Evolutionary conservation across 1,140 invertebrate genomes (phyloP).

Genomic region (Trialeurodes vaporariorum): DNA sequence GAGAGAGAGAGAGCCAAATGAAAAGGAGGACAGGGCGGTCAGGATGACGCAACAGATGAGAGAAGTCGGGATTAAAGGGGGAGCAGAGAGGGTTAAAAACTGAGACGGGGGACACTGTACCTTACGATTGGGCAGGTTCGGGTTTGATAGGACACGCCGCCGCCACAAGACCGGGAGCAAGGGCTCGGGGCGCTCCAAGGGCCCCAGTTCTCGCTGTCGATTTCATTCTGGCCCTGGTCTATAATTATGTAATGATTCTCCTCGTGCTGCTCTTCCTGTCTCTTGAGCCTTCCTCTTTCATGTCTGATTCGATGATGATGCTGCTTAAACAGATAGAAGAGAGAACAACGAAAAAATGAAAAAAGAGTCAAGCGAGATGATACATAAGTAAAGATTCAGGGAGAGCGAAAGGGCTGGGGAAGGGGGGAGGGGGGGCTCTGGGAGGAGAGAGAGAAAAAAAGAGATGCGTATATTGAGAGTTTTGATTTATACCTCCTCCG

Average conservation of each 20-base stretch:
- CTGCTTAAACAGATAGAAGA: too few species aligned
- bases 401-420: too few species aligned
- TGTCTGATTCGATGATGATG: not conserved
- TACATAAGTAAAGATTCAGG: too few species aligned
- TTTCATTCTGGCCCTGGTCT: not conserved
- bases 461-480: too few species aligned
- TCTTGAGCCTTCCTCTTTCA: not conserved
- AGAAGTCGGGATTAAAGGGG: conserved; percentile 3
- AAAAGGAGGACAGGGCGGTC: conserved; percentile 11
- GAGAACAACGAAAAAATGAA: too few species aligned
- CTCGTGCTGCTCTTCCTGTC: not conserved
- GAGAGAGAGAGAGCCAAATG: not conserved
- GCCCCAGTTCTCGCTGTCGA: conserved; percentile 41
- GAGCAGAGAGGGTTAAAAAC: conserved; percentile 15
- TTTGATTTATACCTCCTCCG: too few species aligned
- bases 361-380: too few species aligned
- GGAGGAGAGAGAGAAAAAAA: too few species aligned
- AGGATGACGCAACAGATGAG: conserved; percentile 27
- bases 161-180: conserved; percentile 78
- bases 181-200: conserved; percentile 61
- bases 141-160: conserved; percentile 67
- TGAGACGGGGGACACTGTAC: conserved; percentile 29
- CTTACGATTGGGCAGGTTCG: conserved; percentile 51
- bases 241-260: not conserved
- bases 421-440: too few species aligned